A percentile compares a stretch with the other conserved stretches of the same genome.
These are phyloP conservation scores for Euura lappo DNA, from an alignment of 1,140 invertebrate genomes.

Conservation along the genomic window DNA sequence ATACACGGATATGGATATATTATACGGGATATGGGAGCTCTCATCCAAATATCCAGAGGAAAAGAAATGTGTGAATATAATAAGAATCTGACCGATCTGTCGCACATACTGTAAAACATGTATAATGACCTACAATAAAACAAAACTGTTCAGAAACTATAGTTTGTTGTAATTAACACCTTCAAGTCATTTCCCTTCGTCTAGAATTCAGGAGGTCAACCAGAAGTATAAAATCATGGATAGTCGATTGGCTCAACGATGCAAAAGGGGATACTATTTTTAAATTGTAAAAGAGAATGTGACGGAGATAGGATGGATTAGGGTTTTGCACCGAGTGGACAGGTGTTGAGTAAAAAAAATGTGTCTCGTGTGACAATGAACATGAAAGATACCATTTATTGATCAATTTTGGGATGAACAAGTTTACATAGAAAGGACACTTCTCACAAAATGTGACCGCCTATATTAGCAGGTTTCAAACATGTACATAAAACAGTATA, in stretches of 20 bases:
- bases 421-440: slow-evolving; percentile 57
- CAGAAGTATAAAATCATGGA: too few relatives aligned
- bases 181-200: too few relatives aligned
- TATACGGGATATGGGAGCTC: too few relatives aligned
- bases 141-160: not conserved
- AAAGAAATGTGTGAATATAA: not conserved
- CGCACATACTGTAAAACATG: not conserved
- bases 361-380: slow-evolving; percentile 30
- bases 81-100: not conserved
- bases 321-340: too few relatives aligned
- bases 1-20: too few relatives aligned
- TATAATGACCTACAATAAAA: not conserved
- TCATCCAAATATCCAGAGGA: not conserved
- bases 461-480: slow-evolving; percentile 43
- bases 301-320: too few relatives aligned
- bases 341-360: not conserved
- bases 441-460: slow-evolving; percentile 54
- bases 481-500: slow-evolving; percentile 39
- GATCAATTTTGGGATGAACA: slow-evolving; percentile 53
- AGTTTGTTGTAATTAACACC: too few relatives aligned
- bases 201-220: too few relatives aligned
- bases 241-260: too few relatives aligned
- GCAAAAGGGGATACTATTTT: too few relatives aligned
- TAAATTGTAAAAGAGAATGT: too few relatives aligned
- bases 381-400: slow-evolving; percentile 58